Percentiles rank a stretch among this genome's conserved stretches.
Conservation (phyloP, 2,113 vertebrate genomes). For the Columba janthina region DNA sequence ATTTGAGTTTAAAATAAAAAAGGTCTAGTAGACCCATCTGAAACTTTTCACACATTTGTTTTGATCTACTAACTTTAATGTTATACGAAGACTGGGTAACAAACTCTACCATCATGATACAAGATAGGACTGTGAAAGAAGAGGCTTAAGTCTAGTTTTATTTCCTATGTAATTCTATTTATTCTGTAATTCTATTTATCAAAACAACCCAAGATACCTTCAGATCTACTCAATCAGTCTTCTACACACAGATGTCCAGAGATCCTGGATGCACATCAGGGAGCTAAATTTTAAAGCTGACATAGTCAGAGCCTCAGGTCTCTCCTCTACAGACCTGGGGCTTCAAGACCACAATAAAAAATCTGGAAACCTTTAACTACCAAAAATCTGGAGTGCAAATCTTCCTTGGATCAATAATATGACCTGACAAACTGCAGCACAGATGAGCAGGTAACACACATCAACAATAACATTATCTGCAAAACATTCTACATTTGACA, state of each 20-base stretch:
- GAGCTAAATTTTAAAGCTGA: neutral
- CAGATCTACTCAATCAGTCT: neutral
- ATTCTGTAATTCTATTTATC: neutral
- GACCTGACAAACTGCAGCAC: neutral
- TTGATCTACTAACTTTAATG: neutral
- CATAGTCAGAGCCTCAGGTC: neutral
- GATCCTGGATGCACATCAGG: neutral
- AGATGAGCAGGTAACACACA: neutral
- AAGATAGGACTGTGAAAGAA: neutral
- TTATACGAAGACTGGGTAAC: neutral
- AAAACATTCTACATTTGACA: neutral
- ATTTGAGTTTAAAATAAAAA: neutral
- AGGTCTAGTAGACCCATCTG: neutral
- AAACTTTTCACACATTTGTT: neutral
- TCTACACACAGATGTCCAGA: neutral
- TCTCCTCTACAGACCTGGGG: neutral
- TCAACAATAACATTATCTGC: neutral
- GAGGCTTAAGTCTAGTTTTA: neutral
- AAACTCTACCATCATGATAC: neutral
- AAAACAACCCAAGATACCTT: neutral
- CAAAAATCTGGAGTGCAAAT: neutral
- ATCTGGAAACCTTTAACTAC: neutral
- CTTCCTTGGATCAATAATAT: neutral
- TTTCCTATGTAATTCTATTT: neutral
- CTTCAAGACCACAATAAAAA: neutral